Conservation (phyloP, 2,797 vertebrate genomes). For the Myiotriccus ornatus region DNA sequence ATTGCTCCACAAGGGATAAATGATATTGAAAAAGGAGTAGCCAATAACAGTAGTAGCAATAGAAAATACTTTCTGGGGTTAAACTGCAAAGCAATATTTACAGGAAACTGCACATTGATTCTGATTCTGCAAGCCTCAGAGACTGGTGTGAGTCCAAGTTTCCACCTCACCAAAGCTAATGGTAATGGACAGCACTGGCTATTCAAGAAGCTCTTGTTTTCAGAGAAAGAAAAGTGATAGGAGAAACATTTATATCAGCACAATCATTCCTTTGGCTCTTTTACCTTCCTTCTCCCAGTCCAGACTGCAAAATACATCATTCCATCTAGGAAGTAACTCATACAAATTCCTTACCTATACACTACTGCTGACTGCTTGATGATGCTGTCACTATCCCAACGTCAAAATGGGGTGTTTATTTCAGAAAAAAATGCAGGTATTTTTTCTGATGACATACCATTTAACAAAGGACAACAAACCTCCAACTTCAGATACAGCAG, state of each 20-base stretch:
- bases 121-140: background rate
- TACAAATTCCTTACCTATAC: conserved; percentile 28
- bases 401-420: background rate
- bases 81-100: background rate
- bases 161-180: background rate
- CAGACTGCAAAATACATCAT: background rate
- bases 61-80: background rate
- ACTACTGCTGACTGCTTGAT: conserved; percentile 30
- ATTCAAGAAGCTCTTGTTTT: background rate
- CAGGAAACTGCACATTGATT: background rate
- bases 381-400: conserved; percentile 22
- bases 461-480: conserved; percentile 20
- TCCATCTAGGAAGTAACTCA: conserved; percentile 1
- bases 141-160: background rate
- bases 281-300: background rate
- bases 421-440: background rate
- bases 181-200: background rate
- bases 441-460: conserved; percentile 39
- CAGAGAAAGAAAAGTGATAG: conserved; percentile 12
- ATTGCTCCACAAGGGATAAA: background rate
- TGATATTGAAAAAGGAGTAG: background rate
- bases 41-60: background rate
- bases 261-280: background rate
- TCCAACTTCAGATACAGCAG: conserved; percentile 32
- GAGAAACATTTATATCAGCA: background rate